phyloP scores from a whole-genome alignment of 2,888 invertebrate genomes.

The Rhagium mordax region DNA sequence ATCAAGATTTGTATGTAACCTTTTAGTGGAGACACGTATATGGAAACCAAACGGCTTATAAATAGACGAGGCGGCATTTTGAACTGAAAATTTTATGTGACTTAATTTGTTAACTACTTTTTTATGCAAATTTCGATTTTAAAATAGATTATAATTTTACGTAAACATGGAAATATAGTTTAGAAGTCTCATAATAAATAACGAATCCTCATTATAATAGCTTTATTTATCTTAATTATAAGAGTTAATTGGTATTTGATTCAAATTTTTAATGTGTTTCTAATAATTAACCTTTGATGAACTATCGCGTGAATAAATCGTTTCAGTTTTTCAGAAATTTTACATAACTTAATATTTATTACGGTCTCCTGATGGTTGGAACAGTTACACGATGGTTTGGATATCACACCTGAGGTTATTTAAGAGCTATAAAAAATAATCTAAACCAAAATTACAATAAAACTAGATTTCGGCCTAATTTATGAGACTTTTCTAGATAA shows the following conservation, averaged over 20 bases:
- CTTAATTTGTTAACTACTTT: slow-evolving; percentile 28
- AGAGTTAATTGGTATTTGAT: slow-evolving; percentile 30
- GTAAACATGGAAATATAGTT: slow-evolving; percentile 7
- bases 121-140: slow-evolving; percentile 16
- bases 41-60: background rate
- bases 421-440: background rate
- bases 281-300: slow-evolving; percentile 31
- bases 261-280: slow-evolving; percentile 33
- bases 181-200: slow-evolving; percentile 25
- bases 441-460: background rate
- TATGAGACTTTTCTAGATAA: slow-evolving; percentile 22
- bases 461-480: background rate
- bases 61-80: slow-evolving; percentile 14
- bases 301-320: slow-evolving; percentile 28
- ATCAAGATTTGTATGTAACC: slow-evolving; percentile 14
- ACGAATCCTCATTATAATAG: slow-evolving; percentile 25
- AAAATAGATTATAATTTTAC: slow-evolving; percentile 16
- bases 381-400: background rate
- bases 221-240: slow-evolving; percentile 38
- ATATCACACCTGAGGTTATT: background rate
- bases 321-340: slow-evolving; percentile 13
- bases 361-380: background rate
- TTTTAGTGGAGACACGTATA: background rate
- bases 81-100: slow-evolving; percentile 17
- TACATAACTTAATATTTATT: slow-evolving; percentile 3